Percentiles rank a stretch among this genome's conserved stretches.
Evolutionary conservation across 1,140 invertebrate species (phyloP).

Genomic region (Leptoteleia sp.): DNA sequence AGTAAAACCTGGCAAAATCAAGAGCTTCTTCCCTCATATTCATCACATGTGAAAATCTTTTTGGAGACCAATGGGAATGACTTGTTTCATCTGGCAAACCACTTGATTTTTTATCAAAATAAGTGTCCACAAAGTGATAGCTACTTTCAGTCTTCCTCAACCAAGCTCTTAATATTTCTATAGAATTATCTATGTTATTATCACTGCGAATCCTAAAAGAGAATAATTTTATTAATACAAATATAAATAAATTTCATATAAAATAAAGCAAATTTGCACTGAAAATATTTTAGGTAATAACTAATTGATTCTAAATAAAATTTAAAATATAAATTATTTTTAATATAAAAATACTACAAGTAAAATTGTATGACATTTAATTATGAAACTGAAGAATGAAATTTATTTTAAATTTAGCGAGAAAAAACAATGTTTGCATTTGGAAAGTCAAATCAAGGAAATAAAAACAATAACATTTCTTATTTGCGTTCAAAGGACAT

Average conservation of each 20-base stretch:
- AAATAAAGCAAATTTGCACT: too few relatives aligned
- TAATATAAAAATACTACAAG: too few relatives aligned
- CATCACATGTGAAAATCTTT: slow-evolving; percentile 91
- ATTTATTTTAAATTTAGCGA: too few relatives aligned
- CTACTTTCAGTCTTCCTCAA: slow-evolving; percentile 81
- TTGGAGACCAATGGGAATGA: slow-evolving; percentile 87
- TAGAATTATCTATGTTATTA: slow-evolving; percentile 91
- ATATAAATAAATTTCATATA: slow-evolving; percentile 19
- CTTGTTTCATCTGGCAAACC: slow-evolving; percentile 84
- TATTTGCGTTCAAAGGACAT: too few relatives aligned
- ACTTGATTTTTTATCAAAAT: slow-evolving; percentile 82
- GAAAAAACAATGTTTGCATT: too few relatives aligned
- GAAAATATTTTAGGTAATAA: too few relatives aligned
- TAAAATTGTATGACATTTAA: too few relatives aligned
- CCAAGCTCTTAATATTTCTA: slow-evolving; percentile 89
- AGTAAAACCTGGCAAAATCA: slow-evolving; percentile 85
- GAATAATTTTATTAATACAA: slow-evolving; percentile 34
- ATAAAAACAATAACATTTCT: too few relatives aligned
- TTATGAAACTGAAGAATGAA: too few relatives aligned
- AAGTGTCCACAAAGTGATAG: slow-evolving; percentile 88
- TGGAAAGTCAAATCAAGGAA: too few relatives aligned
- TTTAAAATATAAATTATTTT: too few relatives aligned
- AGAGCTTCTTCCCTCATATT: slow-evolving; percentile 90
- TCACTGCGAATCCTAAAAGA: slow-evolving; percentile 91
- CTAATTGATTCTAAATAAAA: too few relatives aligned